A percentile compares a stretch with the other conserved stretches of the same genome.
phyloP scores from a whole-genome alignment of 1,140 invertebrate species.

The Drosophila subobscura region DNA sequence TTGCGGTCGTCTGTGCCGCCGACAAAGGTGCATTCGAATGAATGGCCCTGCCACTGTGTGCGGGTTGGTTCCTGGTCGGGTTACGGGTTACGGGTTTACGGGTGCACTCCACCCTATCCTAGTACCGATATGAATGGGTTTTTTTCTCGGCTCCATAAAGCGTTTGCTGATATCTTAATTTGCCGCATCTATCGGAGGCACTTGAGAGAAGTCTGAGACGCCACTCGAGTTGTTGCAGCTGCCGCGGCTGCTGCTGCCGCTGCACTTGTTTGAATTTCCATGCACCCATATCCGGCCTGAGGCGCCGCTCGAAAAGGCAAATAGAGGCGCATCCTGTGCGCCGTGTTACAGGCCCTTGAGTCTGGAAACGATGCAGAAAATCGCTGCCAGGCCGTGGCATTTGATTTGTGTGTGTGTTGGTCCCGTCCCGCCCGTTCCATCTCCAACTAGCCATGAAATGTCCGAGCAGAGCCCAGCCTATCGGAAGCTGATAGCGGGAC shows the following conservation, averaged over 20 bases:
- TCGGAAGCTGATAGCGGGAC: conserved; percentile 70
- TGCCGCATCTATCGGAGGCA: conserved; percentile 64
- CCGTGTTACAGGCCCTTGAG: conserved; percentile 54
- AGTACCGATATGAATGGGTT: conserved; percentile 57
- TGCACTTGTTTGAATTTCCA: conserved; percentile 78
- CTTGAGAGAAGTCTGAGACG: conserved; percentile 44
- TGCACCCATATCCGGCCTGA: conserved; percentile 46
- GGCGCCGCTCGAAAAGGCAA: conserved; percentile 59
- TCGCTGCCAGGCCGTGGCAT: conserved; percentile 54
- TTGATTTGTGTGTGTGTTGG: conserved; percentile 74
- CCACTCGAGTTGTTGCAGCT: conserved; percentile 58
- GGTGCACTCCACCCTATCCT: neutral
- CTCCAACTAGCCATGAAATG: conserved; percentile 74
- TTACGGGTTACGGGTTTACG: conserved; percentile 2
- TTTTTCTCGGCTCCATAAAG: conserved; percentile 51
- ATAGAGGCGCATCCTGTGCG: conserved; percentile 65
- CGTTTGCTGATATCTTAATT: conserved; percentile 78
- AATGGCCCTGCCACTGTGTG: conserved; percentile 57
- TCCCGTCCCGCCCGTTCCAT: conserved; percentile 40
- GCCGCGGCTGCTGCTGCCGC: conserved; percentile 34
- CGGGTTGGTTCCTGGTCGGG: conserved; percentile 9
- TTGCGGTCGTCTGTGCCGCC: conserved; percentile 24
- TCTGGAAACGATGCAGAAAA: conserved; percentile 68
- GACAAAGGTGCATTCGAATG: conserved; percentile 48
- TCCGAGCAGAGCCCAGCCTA: conserved; percentile 48